Percentiles rank a stretch among this genome's conserved stretches.
Conservation (phyloP, 1,140 invertebrate genomes). For the Diorhabda elongata region DNA sequence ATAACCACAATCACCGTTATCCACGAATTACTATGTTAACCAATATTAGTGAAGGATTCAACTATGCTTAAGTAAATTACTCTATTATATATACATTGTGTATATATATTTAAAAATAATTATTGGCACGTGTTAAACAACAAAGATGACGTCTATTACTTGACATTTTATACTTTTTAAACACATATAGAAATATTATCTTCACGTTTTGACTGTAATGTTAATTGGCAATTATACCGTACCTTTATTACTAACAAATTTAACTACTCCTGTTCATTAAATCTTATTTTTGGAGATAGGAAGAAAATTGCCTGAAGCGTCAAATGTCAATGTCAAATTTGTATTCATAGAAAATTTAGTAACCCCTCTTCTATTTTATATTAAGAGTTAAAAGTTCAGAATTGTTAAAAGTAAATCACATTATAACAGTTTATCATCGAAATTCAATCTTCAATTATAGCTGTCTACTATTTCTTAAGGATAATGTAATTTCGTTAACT, state of each 20-base stretch:
- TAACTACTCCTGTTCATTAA: too few relatives aligned
- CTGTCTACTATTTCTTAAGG: too few relatives aligned
- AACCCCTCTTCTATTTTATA: too few relatives aligned
- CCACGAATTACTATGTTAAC: background rate
- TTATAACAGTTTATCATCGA: too few relatives aligned
- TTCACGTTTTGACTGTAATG: background rate
- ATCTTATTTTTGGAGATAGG: too few relatives aligned
- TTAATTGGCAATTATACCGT: background rate
- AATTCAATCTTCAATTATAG: too few relatives aligned
- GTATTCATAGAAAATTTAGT: too few relatives aligned
- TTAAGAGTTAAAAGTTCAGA: too few relatives aligned
- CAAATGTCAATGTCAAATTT: too few relatives aligned
- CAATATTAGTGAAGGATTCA: background rate
- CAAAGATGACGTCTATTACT: background rate
- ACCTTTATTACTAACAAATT: background rate
- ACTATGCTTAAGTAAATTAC: background rate
- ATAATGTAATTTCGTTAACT: too few relatives aligned
- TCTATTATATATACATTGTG: background rate
- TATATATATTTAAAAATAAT: background rate
- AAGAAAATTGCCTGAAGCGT: too few relatives aligned
- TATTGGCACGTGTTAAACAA: conserved; percentile 1
- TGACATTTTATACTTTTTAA: background rate
- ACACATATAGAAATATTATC: background rate
- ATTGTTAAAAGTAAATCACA: too few relatives aligned
- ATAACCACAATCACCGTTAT: background rate